Evolutionary conservation across 2,888 invertebrate genomes (phyloP), one percentile per base, ranked within the genome.

Genomic region (Caenorhabditis afra): DNA sequence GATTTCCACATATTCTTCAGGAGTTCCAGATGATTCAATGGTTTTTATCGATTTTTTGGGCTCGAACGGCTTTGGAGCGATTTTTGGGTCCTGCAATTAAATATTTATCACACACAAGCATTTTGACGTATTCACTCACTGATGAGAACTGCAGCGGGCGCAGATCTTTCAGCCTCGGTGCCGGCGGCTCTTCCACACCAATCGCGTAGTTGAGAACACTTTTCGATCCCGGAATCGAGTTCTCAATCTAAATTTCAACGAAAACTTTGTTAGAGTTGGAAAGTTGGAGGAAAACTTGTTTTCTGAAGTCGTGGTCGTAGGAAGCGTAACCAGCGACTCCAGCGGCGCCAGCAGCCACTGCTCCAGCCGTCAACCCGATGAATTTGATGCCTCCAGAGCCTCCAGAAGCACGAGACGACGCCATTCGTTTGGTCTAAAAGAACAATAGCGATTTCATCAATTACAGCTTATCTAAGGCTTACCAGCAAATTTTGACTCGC

Each of bases 281-380:
- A 44, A n/a, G 16, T 47, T n/a, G 8, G 5, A 16, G 18, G 47
- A 52, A 35, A 52, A 76, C 78, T 22, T 50, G 22, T 59, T 68
- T 70, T 49, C 79, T 35, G 14, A 79, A 75, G n/a, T 74, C 57
- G 0, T 14, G 39, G 37, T 79, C 79, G 22, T 79, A 75, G 3
- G 70, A 57, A 3, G 79, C 74, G 41, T 79, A 82, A 5, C 67
- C 81, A 29, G 65, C 76, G 12, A 59, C 81, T 18, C 62, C 75
- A 1, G 59, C 73, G 7, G 67, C 66, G 16, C 67, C 76, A 29
- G 76, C 75, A 1, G 73, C 62, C 7, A 53, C 22, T 20, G 71
- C 44, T 39, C 65, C 75, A 12, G 55, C 41, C 14, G 70, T 29
- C 12, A 65, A 3, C 39, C 59, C 75, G 20, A 79, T 47, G 18